Percentiles rank a stretch among this genome's conserved stretches.
Conservation (phyloP, 2,797 vertebrate species). For the Trachops cirrhosus region DNA sequence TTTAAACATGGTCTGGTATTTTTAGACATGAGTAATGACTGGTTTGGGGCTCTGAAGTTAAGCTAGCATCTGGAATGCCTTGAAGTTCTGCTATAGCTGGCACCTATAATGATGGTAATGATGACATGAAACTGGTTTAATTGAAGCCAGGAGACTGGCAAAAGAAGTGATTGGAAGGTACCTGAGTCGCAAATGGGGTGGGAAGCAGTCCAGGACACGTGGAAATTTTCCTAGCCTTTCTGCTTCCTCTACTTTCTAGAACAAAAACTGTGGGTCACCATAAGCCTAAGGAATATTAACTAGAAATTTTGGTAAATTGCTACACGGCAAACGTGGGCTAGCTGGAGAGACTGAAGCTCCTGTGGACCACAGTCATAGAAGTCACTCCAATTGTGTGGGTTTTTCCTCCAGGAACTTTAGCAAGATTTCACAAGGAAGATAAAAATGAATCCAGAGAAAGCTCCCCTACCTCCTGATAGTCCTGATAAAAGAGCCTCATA, state of each 20-base stretch:
- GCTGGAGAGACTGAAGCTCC: background rate
- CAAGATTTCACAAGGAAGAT: background rate
- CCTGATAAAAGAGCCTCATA: background rate
- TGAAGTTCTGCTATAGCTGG: no score
- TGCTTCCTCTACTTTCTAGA: background rate
- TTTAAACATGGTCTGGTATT: background rate
- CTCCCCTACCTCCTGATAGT: background rate
- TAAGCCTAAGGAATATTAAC: background rate
- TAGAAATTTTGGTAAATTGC: background rate
- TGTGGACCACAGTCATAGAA: background rate
- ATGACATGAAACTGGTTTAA: background rate
- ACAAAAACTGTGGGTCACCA: background rate
- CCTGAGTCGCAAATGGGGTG: background rate
- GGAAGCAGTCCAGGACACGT: background rate
- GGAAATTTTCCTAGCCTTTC: background rate
- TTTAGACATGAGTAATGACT: background rate
- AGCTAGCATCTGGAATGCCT: background rate
- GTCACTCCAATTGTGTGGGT: rapidly evolving
- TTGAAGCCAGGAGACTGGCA: background rate
- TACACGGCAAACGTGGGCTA: background rate
- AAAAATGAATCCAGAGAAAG: background rate
- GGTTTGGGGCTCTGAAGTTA: background rate
- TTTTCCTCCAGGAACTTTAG: background rate
- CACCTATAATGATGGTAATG: background rate
- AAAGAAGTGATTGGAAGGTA: background rate